Base-by-base conservation (phyloP, 2,797 vertebrate species). In the Fratercula arctica region DNA sequence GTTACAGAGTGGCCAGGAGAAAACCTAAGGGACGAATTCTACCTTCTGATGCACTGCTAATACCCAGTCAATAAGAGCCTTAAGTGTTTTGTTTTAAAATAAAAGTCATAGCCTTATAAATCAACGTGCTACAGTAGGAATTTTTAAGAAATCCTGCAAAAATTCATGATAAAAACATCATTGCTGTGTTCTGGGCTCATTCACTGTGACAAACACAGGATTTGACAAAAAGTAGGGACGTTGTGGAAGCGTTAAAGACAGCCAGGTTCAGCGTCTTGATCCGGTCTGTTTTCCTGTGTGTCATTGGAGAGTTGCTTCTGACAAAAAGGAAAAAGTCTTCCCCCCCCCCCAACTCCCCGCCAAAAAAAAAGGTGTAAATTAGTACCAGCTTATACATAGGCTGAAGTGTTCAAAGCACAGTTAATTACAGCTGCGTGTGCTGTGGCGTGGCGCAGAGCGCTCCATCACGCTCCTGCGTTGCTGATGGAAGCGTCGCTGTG, bases 391-490 rank as follows among this genome's bases (percentile, higher is more conserved):
- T 19, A 11, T n/a, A 21, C 5, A 26, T 25, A 23, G 50, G 35
- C 18, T 57, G 24, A 24, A 45, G 18, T 26, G 20, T 54, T 70
- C 53, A 39, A 69, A 80, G 54, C 31, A 16, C 6, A 23, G 54
- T 59, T 92, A 59, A 6, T 45, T 48, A 17, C 35, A 90, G 35
- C 51, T 60, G 33, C 24, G 19, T 11, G 63, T 41, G 39, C 74
- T 43, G 39, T 53, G 48, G 72, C 21, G 51, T 45, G 75, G 79
- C 3, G 21, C 12, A 3, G 13, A 24, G 54, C 13, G 29, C 20
- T 46, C 3, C 5, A 4, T 33, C 10, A 5, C 0, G 0, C 26
- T 59, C 19, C 54, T n/a, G 19, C 0, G 0, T 4, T 43, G 41
- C n/a, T 75, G 74, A 26, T 69, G 74, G 15, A 81, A 81, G 59